Conservation (phyloP, 2,797 vertebrate species). For the Sebastes matsubarae region DNA sequence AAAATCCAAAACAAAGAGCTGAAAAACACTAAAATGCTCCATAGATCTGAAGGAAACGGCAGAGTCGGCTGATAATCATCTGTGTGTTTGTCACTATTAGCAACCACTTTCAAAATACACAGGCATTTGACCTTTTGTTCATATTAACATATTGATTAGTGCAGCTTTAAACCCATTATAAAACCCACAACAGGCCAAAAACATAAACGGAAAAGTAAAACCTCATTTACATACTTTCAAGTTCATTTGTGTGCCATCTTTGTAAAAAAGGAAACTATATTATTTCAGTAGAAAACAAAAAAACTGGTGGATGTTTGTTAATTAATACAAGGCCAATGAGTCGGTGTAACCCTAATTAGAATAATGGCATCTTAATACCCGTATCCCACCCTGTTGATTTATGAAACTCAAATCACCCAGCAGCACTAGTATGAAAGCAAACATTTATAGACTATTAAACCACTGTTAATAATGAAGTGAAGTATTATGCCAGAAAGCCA, state of each 20-base stretch:
- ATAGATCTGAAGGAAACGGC: not conserved
- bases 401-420: not conserved
- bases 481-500: not conserved
- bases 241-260: not conserved
- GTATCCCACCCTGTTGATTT: not conserved
- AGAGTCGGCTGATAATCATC: not conserved
- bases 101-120: not conserved
- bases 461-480: slow-evolving; percentile 2
- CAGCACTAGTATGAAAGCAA: not conserved
- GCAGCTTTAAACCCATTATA: not conserved
- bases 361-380: slow-evolving; percentile 6
- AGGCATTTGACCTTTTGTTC: not conserved
- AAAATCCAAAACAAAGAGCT: not conserved
- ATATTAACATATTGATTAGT: not conserved
- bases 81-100: not conserved
- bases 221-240: not conserved
- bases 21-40: not conserved
- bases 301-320: not conserved
- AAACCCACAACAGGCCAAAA: not conserved
- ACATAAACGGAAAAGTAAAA: not conserved
- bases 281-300: not conserved
- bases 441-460: not conserved
- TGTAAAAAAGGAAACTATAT: not conserved
- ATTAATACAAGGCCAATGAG: not conserved
- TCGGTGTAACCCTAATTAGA: slow-evolving; percentile 11